phyloP scores from a whole-genome alignment of 2,888 invertebrate genomes.

The Timandra comae region DNA sequence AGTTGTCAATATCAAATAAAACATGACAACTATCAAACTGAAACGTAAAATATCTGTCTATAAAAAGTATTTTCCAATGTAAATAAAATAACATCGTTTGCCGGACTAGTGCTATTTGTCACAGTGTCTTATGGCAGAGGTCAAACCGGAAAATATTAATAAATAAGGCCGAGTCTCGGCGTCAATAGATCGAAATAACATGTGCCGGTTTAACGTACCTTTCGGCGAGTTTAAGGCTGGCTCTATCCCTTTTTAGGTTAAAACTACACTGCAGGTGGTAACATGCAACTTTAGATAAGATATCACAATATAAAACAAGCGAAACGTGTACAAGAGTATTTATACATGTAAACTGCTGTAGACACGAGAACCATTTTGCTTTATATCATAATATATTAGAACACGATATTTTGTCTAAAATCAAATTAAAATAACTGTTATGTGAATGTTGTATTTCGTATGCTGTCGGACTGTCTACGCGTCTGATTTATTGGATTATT shows the following conservation, averaged over 20 bases:
- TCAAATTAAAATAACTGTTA: too few species aligned
- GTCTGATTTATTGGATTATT: too few species aligned
- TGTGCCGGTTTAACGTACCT: constrained; percentile 28
- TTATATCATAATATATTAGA: too few species aligned
- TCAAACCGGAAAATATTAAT: constrained; percentile 44
- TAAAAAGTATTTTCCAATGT: constrained; percentile 20
- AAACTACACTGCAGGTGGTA: constrained; percentile 15
- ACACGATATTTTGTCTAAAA: too few species aligned
- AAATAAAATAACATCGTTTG: constrained; percentile 33
- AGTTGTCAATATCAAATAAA: too few species aligned
- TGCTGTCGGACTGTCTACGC: too few species aligned
- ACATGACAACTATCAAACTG: too few species aligned
- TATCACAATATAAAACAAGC: constrained; percentile 12
- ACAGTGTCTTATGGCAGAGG: constrained; percentile 41
- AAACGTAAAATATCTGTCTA: too few species aligned
- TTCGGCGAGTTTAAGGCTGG: constrained; percentile 8
- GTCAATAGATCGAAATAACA: constrained; percentile 52
- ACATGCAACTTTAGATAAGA: constrained; percentile 13
- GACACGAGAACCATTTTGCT: too few species aligned
- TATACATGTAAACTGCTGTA: constrained; percentile 2
- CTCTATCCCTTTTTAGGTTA: constrained; percentile 12
- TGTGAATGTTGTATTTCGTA: too few species aligned
- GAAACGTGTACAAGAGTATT: constrained; percentile 8
- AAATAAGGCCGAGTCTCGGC: constrained; percentile 39
- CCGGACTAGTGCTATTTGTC: constrained; percentile 46